Evolutionary conservation across 2,797 vertebrate genomes (phyloP), one percentile per base, ranked within the genome.

Genomic region (Coregonus suidteri): DNA sequence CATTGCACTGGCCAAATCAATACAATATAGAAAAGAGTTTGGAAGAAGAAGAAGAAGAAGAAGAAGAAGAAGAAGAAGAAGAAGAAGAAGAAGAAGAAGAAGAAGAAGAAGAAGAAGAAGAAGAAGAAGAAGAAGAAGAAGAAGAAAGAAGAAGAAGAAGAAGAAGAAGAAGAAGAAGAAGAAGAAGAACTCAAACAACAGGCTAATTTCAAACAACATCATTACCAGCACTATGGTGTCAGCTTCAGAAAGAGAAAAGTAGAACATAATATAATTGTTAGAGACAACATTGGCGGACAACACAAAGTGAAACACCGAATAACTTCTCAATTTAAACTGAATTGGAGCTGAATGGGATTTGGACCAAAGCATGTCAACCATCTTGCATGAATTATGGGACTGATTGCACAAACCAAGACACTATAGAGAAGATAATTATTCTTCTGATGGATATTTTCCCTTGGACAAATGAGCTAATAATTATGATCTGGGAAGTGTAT

Each of bases 371-470:
- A 15, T 30, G 11, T 34, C 1, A 34, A 14, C 64, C 64, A 66
- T 66, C 25, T 34, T 66, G 64, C 11, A 66, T 16, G 4, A 65
- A 73, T 71, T 70, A 30, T 35, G 0, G 16, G 80, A 71, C 51
- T 80, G n/a, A 81, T 82, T 70, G 80, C 31, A 78, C 62, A 68
- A 71, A 67, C 16, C n/a, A 30, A 18, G 20, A n/a, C 4, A 59
- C 52, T 18, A 62, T 54, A 47, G 18, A 3, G 20, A 74, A 35
- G 68, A 4, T 64, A 75, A 85, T 85, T 51, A 20, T 84, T 78
- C 15, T 82, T 59, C 56, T 70, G 14, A 31, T 31, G 25, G 16
- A 59, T 82, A n/a, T 77, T 84, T 84, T 74, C 34, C 31, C 20
- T 34, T 64, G 75, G 67, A 83, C 76, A 79, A 37, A 53, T 31